Evolutionary conservation across 2,888 invertebrate genomes (phyloP), one percentile per base, ranked within the genome.

Genomic region (Hydroisotoma schaefferi): DNA sequence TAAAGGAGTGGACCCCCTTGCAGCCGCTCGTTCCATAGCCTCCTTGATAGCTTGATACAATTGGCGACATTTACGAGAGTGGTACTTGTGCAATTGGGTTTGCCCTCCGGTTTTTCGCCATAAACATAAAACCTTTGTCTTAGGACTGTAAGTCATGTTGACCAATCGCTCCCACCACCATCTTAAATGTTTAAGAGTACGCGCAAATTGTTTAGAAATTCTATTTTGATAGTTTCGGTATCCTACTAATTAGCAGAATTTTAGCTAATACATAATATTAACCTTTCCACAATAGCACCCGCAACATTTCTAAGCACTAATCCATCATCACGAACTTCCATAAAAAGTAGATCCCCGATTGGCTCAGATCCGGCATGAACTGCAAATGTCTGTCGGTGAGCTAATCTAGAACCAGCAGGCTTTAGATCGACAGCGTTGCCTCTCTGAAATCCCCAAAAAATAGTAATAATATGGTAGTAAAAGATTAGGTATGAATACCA

Each of bases 161-260:
- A 99, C 95, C 55, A 99, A 81, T 56, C 97, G 83, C 77, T 99
- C 99, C 79, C 92, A 99, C 98, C 98, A 99, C 98, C 99, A 99
- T 44, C 97, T 83, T 22, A 6, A 63, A 55, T n/a, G n/a, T n/a
- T n/a, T n/a, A n/a, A n/a, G n/a, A n/a, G n/a, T n/a, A n/a, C n/a
- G n/a, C n/a, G n/a, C n/a, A n/a, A n/a, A n/a, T n/a, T n/a, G n/a
- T n/a, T n/a, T n/a, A n/a, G n/a, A n/a, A n/a, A n/a, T n/a, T n/a
- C n/a, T n/a, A n/a, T n/a, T n/a, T n/a, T n/a, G n/a, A n/a, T n/a
- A n/a, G n/a, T n/a, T n/a, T n/a, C n/a, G n/a, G n/a, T n/a, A n/a
- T n/a, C n/a, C n/a, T n/a, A n/a, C n/a, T n/a, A n/a, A n/a, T n/a
- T n/a, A n/a, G n/a, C n/a, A n/a, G n/a, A n/a, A n/a, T n/a, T n/a